Conservation (phyloP, 2,113 vertebrate species). For the Numida meleagris region DNA sequence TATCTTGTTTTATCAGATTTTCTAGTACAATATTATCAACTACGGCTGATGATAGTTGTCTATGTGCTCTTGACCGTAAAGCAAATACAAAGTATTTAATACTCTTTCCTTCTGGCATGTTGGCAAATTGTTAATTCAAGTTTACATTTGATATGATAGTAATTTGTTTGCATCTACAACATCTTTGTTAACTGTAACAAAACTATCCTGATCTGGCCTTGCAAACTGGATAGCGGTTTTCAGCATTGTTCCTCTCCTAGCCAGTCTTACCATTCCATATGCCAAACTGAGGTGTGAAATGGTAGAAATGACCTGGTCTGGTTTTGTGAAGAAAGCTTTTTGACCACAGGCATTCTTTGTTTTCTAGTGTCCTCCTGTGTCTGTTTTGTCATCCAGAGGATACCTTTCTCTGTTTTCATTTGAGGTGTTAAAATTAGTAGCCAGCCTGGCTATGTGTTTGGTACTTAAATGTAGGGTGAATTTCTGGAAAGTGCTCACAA, state of each 20-base stretch:
- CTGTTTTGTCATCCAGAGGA: not conserved
- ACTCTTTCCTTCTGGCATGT: not conserved
- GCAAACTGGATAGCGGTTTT: not conserved
- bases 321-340: not conserved
- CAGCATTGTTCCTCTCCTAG: not conserved
- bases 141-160: not conserved
- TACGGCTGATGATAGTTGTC: not conserved
- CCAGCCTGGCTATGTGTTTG: not conserved
- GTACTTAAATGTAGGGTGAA: not conserved
- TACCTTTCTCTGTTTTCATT: not conserved
- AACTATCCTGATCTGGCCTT: not conserved
- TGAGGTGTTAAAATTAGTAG: not conserved
- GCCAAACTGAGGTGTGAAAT: not conserved
- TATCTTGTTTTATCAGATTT: not conserved
- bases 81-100: not conserved
- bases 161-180: not conserved
- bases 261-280: not conserved
- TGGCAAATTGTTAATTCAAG: not conserved
- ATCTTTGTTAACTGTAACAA: not conserved
- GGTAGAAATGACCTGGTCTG: not conserved
- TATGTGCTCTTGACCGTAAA: not conserved
- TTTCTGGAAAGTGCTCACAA: not conserved
- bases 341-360: not conserved
- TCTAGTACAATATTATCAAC: not conserved
- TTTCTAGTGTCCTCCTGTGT: not conserved